These are phyloP conservation scores for Saccostrea cuccullata DNA, from an alignment of 1,140 invertebrate species.

Conservation along the genomic window DNA sequence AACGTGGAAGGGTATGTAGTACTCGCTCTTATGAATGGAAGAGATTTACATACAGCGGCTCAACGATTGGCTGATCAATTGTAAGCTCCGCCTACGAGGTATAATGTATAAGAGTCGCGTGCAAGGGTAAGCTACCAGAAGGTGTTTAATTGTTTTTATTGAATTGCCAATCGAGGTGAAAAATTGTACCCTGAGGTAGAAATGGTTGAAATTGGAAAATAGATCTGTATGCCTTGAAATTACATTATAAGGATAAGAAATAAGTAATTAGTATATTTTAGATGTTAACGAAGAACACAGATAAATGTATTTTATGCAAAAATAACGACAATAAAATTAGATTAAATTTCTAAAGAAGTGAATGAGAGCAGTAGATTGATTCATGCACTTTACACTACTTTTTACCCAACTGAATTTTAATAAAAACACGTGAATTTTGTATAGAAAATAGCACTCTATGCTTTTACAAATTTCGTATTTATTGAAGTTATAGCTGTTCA, in stretches of 20 bases:
- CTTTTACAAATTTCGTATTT: too few species aligned
- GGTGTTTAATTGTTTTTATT: conserved; percentile 18
- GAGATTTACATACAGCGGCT: background rate
- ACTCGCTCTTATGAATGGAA: conserved; percentile 12
- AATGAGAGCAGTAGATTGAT: too few species aligned
- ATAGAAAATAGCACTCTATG: too few species aligned
- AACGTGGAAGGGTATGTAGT: conserved; percentile 11
- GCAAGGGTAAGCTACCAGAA: conserved; percentile 5
- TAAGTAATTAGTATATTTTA: background rate
- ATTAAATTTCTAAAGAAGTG: too few species aligned
- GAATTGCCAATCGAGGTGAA: background rate
- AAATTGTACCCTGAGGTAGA: background rate
- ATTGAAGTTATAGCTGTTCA: too few species aligned
- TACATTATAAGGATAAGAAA: background rate
- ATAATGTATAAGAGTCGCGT: background rate
- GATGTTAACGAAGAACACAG: background rate
- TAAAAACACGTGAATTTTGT: too few species aligned
- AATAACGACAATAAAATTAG: too few species aligned
- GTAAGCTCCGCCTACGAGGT: background rate
- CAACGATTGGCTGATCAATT: background rate
- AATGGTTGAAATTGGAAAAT: background rate
- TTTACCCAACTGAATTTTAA: too few species aligned
- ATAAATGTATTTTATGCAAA: too few species aligned
- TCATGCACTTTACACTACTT: too few species aligned
- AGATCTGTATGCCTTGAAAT: background rate